Percentiles rank a stretch among this genome's conserved stretches.
Evolutionary conservation across 2,797 vertebrate species (phyloP).

Genomic region (Nyctibius grandis): DNA sequence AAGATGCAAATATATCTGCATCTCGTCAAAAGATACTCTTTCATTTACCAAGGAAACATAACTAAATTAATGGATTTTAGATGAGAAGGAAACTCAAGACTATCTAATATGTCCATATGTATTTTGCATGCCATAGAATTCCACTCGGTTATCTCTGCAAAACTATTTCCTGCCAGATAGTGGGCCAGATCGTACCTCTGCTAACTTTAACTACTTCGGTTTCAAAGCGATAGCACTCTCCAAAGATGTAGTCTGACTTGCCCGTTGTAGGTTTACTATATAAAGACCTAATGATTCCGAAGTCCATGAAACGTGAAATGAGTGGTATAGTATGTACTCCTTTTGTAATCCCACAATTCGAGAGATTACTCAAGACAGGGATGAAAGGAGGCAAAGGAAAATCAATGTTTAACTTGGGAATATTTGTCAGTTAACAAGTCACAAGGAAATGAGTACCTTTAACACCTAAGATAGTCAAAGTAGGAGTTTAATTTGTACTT

Average conservation of each 20-base stretch:
- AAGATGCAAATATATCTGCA: neutral
- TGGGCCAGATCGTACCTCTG: neutral
- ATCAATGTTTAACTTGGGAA: conserved; percentile 79
- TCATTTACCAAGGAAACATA: neutral
- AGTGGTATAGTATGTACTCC: conserved; percentile 1
- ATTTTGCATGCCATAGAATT: conserved; percentile 17
- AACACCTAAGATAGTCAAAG: neutral
- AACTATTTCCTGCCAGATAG: conserved; percentile 45
- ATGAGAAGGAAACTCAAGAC: neutral
- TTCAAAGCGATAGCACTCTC: neutral
- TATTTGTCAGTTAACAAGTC: conserved; percentile 73
- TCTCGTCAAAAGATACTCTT: neutral
- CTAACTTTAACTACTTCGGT: neutral
- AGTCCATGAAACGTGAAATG: conserved; percentile 23
- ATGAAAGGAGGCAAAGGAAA: conserved; percentile 55
- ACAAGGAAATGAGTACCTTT: conserved; percentile 41
- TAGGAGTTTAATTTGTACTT: neutral
- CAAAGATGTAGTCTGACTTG: neutral
- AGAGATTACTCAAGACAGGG: conserved; percentile 61
- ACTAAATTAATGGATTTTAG: conserved; percentile 39
- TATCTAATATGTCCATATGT: neutral
- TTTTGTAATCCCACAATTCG: neutral
- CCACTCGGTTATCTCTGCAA: conserved; percentile 5
- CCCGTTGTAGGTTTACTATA: neutral
- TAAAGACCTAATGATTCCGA: conserved; percentile 32